These are phyloP conservation scores for Steromphala cineraria DNA, from an alignment of 2,888 invertebrate genomes.

Conservation along the genomic window DNA sequence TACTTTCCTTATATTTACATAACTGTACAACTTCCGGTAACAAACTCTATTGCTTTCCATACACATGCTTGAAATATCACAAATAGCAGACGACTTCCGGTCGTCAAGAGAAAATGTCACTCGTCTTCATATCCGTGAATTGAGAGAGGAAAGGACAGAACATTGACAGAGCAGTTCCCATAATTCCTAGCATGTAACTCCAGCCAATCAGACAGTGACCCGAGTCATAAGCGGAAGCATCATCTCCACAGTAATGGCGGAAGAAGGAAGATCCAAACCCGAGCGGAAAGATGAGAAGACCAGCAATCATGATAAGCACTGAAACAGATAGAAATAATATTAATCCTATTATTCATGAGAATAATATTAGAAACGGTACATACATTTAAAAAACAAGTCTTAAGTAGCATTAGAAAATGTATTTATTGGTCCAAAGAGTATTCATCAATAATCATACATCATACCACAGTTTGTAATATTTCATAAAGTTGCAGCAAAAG, in stretches of 20 bases:
- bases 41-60: background rate
- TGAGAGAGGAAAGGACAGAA: slow-evolving; percentile 75
- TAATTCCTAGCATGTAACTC: slow-evolving; percentile 75
- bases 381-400: too few relatives aligned
- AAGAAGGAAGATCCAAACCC: slow-evolving; percentile 75
- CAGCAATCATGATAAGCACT: slow-evolving; percentile 75
- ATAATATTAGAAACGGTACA: background rate
- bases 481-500: too few relatives aligned
- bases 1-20: background rate
- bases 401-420: too few relatives aligned
- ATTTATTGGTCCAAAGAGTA: too few relatives aligned
- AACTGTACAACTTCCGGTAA: background rate
- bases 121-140: slow-evolving; percentile 40
- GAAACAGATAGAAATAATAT: slow-evolving; percentile 54
- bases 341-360: background rate
- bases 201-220: slow-evolving; percentile 75
- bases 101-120: slow-evolving; percentile 26
- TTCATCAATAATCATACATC: too few relatives aligned
- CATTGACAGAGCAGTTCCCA: slow-evolving; percentile 73
- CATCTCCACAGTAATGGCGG: slow-evolving; percentile 71
- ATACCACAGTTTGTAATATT: too few relatives aligned
- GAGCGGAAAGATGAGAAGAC: slow-evolving; percentile 74
- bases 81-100: background rate
- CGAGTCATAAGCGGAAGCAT: slow-evolving; percentile 61
- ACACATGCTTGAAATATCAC: background rate